A percentile compares a stretch with the other conserved stretches of the same genome.
phyloP scores from a whole-genome alignment of 2,797 vertebrate species.

The Protosalanx chinensis region DNA sequence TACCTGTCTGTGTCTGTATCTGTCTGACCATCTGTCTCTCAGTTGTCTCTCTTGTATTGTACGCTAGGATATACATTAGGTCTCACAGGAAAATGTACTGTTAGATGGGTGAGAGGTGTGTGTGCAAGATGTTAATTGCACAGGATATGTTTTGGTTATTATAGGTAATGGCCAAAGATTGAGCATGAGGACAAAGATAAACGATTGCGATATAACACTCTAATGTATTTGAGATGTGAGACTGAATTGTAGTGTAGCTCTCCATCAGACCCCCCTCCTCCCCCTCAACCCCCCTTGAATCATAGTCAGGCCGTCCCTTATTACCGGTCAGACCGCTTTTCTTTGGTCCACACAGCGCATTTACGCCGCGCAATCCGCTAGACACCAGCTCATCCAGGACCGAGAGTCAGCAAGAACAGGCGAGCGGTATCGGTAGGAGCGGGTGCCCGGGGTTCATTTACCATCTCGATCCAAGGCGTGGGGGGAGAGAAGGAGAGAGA shows the following conservation, averaged over 20 bases:
- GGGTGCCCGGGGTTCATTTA: not conserved
- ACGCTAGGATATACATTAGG: no score
- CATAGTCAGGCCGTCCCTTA: not conserved
- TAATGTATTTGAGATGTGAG: no score
- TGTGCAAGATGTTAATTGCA: no score
- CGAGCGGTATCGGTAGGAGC: not conserved
- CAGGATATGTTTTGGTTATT: no score
- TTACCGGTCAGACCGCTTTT: not conserved
- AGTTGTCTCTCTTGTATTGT: conserved; percentile 5
- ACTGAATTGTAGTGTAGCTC: no score
- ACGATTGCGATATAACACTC: no score
- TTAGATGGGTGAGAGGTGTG: no score
- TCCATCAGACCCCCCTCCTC: no score
- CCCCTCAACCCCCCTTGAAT: not conserved
- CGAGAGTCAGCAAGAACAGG: not conserved
- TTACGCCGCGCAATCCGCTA: not conserved
- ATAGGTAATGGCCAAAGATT: no score
- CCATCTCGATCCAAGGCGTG: not conserved
- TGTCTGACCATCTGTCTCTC: conserved; percentile 21
- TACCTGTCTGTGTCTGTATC: conserved; percentile 10
- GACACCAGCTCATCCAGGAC: not conserved
- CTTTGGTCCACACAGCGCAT: not conserved
- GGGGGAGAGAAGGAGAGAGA: no score
- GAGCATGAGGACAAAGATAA: no score
- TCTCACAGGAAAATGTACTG: no score